Evolutionary conservation across 2,797 vertebrate genomes (phyloP).

Genomic region (Megaceryle alcyon): DNA sequence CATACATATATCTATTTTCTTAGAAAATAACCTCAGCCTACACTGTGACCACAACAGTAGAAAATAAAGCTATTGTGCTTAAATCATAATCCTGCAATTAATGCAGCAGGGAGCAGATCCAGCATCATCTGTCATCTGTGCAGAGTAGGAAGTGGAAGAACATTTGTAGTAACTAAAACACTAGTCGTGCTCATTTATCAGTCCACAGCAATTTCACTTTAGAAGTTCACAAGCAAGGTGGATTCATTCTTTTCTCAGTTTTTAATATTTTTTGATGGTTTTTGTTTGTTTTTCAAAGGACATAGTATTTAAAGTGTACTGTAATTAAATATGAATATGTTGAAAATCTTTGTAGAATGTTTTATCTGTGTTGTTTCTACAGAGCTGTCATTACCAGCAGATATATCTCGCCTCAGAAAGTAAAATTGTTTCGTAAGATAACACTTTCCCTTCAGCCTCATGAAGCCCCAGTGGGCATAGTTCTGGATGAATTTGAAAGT

Average conservation of each 20-base stretch:
- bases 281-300: background rate
- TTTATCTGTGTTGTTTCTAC: background rate
- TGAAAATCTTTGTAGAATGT: background rate
- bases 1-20: background rate
- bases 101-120: slow-evolving; percentile 9
- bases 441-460: background rate
- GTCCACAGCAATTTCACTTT: background rate
- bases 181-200: background rate
- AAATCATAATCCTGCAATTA: slow-evolving; percentile 2
- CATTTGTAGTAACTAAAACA: background rate
- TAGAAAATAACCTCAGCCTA: background rate
- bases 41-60: background rate
- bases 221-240: background rate
- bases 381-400: background rate
- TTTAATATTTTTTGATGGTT: background rate
- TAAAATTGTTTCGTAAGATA: slow-evolving; percentile 34
- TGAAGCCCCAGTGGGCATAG: slow-evolving; percentile 4
- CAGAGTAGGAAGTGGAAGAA: background rate
- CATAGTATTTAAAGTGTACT: background rate
- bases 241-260: background rate
- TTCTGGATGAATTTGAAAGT: slow-evolving; percentile 39
- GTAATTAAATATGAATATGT: background rate
- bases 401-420: slow-evolving; percentile 15
- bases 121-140: background rate
- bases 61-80: background rate